Conservation (phyloP, 1,140 invertebrate genomes). For the Zaprionus ornatus region DNA sequence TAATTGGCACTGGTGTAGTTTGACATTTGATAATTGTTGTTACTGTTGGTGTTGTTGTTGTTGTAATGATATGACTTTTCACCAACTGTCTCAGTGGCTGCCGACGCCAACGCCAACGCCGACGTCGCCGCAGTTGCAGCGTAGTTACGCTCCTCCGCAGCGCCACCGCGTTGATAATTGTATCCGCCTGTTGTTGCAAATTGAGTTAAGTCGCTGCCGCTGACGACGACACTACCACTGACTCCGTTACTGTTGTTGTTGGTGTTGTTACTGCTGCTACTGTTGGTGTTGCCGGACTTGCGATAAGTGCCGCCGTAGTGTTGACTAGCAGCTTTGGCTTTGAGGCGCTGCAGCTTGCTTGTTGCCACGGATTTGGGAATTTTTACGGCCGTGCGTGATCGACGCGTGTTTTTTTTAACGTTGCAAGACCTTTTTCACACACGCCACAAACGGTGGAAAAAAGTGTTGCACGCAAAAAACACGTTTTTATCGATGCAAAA, state of each 20-base stretch:
- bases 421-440: constrained; percentile 62
- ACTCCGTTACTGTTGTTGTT: constrained; percentile 19
- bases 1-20: constrained; percentile 79
- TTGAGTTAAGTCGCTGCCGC: constrained; percentile 41
- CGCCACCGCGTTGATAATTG: constrained; percentile 75
- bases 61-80: constrained; percentile 73
- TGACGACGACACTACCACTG: constrained; percentile 9
- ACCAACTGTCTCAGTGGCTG: constrained; percentile 37
- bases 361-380: constrained; percentile 79
- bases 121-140: constrained; percentile 71
- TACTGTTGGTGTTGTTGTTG: constrained; percentile 45
- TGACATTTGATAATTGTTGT: constrained; percentile 72
- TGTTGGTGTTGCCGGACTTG: constrained; percentile 54
- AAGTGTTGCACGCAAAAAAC: constrained; percentile 66
- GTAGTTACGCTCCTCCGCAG: constrained; percentile 72
- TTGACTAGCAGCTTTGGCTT: constrained; percentile 81
- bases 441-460: constrained; percentile 48
- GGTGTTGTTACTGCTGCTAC: constrained; percentile 18
- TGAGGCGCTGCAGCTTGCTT: constrained; percentile 79
- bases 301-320: constrained; percentile 68
- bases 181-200: constrained; percentile 56
- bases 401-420: constrained; percentile 60
- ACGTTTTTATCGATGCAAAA: constrained; percentile 55
- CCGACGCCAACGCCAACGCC: constrained; percentile 60
- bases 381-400: constrained; percentile 69